Evolutionary conservation across 37 sponge, comb jelly and placozoan genomes (phyloP), one percentile per base, ranked within the genome.

Genomic region (Cladorhizidae sp.): DNA sequence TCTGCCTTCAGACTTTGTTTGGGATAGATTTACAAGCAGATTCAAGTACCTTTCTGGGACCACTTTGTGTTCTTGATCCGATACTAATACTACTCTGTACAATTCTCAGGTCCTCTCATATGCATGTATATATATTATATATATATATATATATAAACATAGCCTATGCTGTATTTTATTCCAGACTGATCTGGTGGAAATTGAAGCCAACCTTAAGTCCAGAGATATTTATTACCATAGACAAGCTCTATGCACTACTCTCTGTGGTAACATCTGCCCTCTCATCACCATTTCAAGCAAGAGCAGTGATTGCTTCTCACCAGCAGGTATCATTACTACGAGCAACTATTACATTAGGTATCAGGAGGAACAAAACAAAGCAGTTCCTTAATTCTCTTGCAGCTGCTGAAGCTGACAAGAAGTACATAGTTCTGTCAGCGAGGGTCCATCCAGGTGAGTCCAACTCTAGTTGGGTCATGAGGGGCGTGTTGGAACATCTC

Each of bases 381-480:
- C n/a, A n/a, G n/a, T n/a, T n/a, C n/a, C n/a, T n/a, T n/a, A n/a
- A n/a, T n/a, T n/a, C n/a, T n/a, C n/a, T 79, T 75, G 89, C 86
- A 80, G 81, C 89, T 23, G 33, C 86, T 41, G 68, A 83, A 39
- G 62, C 20, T 26, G 62, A 61, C 25, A 61, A 61, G 62, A 61
- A 61, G 25, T 61, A 61, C 62, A 61, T 61, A 21, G 62, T 61
- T 11, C 25, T 61, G 25, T 61, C 62, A n/a, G 80, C 94, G 7
- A 80, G 94, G 50, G 87, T 93, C 7, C 94, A 93, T 54, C 94
- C 94, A 26, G 94, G 94, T 36, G 94, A 93, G 79, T 73, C 90
- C 49, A 93, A 93, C 75, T 63, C 86, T 57, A 88, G 89, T 62
- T 93, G 94, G 94, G 89, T 93, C 61, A 93, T 93, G 87, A 40